Base-by-base conservation (phyloP, 2,888 invertebrate species). In the Pheosia gnoma region DNA sequence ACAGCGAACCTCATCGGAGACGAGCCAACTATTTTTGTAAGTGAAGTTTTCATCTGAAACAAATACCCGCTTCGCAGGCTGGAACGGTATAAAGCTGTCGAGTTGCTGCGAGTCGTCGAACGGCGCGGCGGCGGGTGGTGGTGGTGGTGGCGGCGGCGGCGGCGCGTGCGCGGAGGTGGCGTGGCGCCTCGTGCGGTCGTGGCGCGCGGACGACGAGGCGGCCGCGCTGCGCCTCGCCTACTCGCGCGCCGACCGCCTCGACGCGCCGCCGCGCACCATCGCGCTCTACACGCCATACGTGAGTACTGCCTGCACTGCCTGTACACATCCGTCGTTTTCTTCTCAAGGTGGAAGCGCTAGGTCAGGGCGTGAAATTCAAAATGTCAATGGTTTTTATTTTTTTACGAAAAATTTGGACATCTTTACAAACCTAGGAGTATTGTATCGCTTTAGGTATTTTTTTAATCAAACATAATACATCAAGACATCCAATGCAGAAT, bases 191-290 rank as follows among this genome's bases (percentile, higher is more conserved):
- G 96, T 99, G 67, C 95, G 96, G 63, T 95, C 96, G 80, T 98
- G 97, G 97, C 97, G 97, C 82, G 95, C 97, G 4, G 98, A 99
- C 87, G 98, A 98, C 84, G 98, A 98, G 79, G 97, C 97, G 37
- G 97, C 98, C 95, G 97, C 98, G 37, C 97, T 98, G 88, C 96
- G 97, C 81, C 96, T 99, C 89, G 96, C 97, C 75, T 99, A 98
- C 89, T 95, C 96, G 43, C 66, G 81, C 0, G 67, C 64, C 57
- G 83, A 81, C 60, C 66, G 81, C 0, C 67, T 64, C 57, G 83
- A 81, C 60, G 61, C 60, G 7, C 66, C 74, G 59, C 62, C 72
- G 7, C 59, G 80, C 6, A 67, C 88, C 94, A 95, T 85, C 60
- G 73, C 86, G 25, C 74, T 89, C 47, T 82, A 61, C 67, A 89